Evolutionary conservation across 2,797 vertebrate species (phyloP).

Genomic region (Pangasius mekongensis): DNA sequence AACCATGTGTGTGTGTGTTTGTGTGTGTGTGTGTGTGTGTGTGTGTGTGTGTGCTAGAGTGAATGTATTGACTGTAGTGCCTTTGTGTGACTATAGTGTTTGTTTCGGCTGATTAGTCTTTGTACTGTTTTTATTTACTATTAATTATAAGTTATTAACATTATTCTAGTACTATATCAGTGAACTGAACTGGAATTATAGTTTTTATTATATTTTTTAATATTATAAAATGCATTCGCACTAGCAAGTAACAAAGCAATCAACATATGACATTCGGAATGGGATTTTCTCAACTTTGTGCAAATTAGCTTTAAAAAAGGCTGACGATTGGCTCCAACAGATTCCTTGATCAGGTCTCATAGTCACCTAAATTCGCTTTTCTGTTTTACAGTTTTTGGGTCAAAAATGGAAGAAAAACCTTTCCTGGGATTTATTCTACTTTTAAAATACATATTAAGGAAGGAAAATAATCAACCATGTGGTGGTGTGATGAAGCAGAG

Average conservation of each 20-base stretch:
- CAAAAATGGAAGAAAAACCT: neutral
- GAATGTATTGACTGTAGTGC: slow-evolving; percentile 14
- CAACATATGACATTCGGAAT: neutral
- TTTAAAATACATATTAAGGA: neutral
- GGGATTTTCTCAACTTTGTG: neutral
- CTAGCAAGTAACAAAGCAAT: neutral
- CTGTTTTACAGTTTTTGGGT: neutral
- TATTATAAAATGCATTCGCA: neutral
- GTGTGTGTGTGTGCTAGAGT: slow-evolving; percentile 12
- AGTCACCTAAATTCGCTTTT: neutral
- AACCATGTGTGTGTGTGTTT: slow-evolving; percentile 40
- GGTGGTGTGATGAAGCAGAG: neutral
- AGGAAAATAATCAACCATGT: neutral
- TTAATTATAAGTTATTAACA: neutral
- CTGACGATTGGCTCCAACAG: neutral
- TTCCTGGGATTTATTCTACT: neutral
- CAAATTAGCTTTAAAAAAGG: neutral
- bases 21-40: slow-evolving; percentile 40
- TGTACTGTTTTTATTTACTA: slow-evolving; percentile 9
- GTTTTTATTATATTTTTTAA: neutral
- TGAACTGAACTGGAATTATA: neutral
- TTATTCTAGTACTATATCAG: neutral
- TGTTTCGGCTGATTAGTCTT: slow-evolving; percentile 4
- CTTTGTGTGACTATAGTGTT: slow-evolving; percentile 30
- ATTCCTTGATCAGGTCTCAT: neutral